Evolutionary conservation across 64 coral and sea anemone genomes (phyloP).

Genomic region (Stichodactyla mertensii): DNA sequence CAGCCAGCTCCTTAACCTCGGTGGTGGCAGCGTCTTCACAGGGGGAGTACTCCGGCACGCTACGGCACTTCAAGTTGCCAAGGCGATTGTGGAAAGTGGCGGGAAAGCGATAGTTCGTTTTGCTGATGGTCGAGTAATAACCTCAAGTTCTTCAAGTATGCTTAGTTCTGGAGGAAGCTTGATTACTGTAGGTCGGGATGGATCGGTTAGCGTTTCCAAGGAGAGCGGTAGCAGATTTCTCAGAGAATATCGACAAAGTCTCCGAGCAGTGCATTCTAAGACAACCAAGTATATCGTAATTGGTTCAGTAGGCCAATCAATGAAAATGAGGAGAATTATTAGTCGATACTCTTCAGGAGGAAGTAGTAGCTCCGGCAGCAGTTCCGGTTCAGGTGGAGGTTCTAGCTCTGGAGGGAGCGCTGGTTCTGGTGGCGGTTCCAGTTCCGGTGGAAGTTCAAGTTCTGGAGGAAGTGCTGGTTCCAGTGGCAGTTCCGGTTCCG

Average conservation of each 20-base stretch:
- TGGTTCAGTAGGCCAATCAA: constrained; percentile 9
- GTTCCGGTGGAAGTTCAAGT: background rate
- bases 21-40: constrained; percentile 63
- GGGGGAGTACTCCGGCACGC: constrained; percentile 11
- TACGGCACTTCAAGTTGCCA: constrained; percentile 41
- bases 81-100: constrained; percentile 45
- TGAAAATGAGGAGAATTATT: background rate
- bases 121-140: constrained; percentile 32
- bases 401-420: background rate
- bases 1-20: constrained; percentile 56
- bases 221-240: background rate
- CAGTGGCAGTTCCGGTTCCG: background rate
- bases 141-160: constrained; percentile 7
- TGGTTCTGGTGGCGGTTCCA: background rate
- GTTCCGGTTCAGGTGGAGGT: background rate
- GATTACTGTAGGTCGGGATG: constrained; percentile 31
- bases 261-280: constrained; percentile 9
- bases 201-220: constrained; percentile 19
- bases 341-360: background rate
- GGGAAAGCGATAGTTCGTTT: constrained; percentile 55
- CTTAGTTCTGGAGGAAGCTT: constrained; percentile 38
- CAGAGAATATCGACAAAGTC: constrained; percentile 21
- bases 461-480: background rate
- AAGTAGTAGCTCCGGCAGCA: background rate
- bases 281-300: background rate